These are phyloP conservation scores for Aelia acuminata DNA, from an alignment of 2,888 invertebrate species.

Conservation along the genomic window DNA sequence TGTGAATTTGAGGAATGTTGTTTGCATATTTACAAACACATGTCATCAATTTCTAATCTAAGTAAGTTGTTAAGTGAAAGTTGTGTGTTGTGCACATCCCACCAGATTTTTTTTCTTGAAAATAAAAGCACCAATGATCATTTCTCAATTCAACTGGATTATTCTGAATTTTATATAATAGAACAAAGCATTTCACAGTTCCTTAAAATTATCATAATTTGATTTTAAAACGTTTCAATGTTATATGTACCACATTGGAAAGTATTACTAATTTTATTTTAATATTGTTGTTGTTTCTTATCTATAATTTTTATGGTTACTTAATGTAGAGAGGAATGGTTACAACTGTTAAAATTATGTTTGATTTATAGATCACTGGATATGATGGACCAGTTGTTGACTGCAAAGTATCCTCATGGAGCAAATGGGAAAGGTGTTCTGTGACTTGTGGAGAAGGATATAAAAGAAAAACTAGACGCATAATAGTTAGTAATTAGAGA, in stretches of 20 bases:
- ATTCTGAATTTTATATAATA: no score
- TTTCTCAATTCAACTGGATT: no score
- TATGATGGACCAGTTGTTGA: slow-evolving; percentile 68
- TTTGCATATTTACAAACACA: no score
- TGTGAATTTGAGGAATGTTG: no score
- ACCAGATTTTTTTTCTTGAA: no score
- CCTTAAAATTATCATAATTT: neutral
- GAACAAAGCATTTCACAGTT: neutral
- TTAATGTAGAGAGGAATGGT: neutral
- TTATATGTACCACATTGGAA: neutral
- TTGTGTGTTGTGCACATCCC: no score
- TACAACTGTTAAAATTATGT: neutral
- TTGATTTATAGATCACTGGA: slow-evolving; percentile 51
- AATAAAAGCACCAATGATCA: no score
- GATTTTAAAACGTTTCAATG: neutral
- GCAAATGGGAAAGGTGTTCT: slow-evolving; percentile 84
- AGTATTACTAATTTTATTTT: neutral
- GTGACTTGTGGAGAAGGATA: slow-evolving; percentile 80
- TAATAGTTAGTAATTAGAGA: slow-evolving; percentile 71
- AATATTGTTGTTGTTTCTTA: neutral
- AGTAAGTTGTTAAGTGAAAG: no score
- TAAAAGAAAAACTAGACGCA: slow-evolving; percentile 76
- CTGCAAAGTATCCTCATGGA: slow-evolving; percentile 83
- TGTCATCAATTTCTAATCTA: no score
- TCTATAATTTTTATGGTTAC: neutral